Percentiles rank a stretch among this genome's conserved stretches.
phyloP scores from a whole-genome alignment of 92 coral and sea anemone genomes.

The Heteractis magnifica region DNA sequence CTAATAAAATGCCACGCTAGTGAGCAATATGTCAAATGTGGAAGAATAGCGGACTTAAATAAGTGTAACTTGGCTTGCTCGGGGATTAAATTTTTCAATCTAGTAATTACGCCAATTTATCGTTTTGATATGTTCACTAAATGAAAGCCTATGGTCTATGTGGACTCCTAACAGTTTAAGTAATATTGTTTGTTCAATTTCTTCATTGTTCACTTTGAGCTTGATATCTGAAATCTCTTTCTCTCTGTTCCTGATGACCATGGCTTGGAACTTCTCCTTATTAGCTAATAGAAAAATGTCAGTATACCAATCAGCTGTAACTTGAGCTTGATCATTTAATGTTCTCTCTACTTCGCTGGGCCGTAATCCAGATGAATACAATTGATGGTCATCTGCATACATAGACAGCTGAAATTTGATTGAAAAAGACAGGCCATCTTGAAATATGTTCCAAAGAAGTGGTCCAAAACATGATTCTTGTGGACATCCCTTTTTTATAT shows the following conservation, averaged over 20 bases:
- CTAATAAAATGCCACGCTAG: conserved; percentile 6
- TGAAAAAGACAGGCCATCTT: conserved; percentile 36
- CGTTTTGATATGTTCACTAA: no score
- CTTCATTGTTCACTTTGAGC: conserved; percentile 19
- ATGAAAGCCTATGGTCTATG: no score
- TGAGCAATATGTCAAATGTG: background rate
- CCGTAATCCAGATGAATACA: conserved; percentile 26
- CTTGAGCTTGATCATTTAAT: conserved; percentile 23
- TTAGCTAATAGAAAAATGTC: conserved; percentile 26
- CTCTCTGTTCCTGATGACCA: conserved; percentile 24
- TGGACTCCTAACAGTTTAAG: conserved; percentile 12
- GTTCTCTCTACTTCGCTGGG: conserved; percentile 14
- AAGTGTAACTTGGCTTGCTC: background rate
- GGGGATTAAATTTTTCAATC: no score
- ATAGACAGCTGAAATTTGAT: conserved; percentile 9
- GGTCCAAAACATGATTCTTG: conserved; percentile 53
- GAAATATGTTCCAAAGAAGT: conserved; percentile 53
- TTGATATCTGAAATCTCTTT: conserved; percentile 7
- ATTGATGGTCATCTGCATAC: conserved; percentile 38
- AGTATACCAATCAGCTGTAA: conserved; percentile 39
- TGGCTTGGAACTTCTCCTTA: conserved; percentile 33
- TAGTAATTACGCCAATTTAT: no score
- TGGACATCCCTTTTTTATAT: conserved; percentile 43
- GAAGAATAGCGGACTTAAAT: conserved; percentile 14
- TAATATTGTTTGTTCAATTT: conserved; percentile 29